phyloP scores from a whole-genome alignment of 2,797 vertebrate species.

The Oceanodroma leucorhoa region DNA sequence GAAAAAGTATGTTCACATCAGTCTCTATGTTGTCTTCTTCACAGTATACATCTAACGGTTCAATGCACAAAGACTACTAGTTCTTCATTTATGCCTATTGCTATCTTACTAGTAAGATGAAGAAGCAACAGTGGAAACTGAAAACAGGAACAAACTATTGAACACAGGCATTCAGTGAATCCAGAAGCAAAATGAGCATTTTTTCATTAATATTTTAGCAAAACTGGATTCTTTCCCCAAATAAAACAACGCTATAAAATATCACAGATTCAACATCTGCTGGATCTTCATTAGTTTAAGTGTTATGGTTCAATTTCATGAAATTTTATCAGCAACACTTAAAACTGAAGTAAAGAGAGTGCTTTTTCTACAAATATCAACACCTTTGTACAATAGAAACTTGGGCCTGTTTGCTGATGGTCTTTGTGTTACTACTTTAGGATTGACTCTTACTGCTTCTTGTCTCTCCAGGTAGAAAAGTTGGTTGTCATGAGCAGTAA shows the following conservation, averaged over 20 bases:
- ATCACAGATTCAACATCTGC: conserved; percentile 2
- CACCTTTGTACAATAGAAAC: not conserved
- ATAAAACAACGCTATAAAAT: not conserved
- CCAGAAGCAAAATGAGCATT: not conserved
- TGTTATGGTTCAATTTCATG: not conserved
- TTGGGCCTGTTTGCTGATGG: not conserved
- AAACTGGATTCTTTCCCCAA: not conserved
- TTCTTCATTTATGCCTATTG: not conserved
- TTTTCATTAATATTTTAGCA: conserved; percentile 35
- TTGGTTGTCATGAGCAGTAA: not conserved
- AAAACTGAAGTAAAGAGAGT: not conserved
- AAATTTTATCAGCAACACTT: not conserved
- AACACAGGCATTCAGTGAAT: not conserved
- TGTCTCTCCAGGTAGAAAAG: not conserved
- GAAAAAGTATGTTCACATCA: not conserved
- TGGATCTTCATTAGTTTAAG: conserved; percentile 31
- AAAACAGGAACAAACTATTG: not conserved
- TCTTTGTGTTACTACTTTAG: not conserved
- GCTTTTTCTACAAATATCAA: not conserved
- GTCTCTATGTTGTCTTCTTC: not conserved
- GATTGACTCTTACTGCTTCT: not conserved
- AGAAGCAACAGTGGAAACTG: not conserved
- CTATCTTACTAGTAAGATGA: not conserved
- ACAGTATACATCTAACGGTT: not conserved
- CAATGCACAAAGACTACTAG: not conserved